A percentile compares a stretch with the other conserved stretches of the same genome.
phyloP scores from a whole-genome alignment of 2,888 invertebrate species.

The Lymantria monacha region DNA sequence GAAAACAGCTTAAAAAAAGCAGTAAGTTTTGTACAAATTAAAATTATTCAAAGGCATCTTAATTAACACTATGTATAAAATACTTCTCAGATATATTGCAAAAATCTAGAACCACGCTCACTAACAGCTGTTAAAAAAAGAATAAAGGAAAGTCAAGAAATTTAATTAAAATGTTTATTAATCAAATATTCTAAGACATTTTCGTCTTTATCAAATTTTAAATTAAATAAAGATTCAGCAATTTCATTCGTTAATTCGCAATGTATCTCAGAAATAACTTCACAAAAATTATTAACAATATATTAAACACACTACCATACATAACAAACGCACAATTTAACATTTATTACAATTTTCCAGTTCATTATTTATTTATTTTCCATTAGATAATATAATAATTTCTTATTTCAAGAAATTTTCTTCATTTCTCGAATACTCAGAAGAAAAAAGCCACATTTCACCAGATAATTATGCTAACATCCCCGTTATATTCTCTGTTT shows the following conservation, averaged over 20 bases:
- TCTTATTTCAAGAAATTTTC: too few relatives aligned
- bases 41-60: constrained; percentile 20
- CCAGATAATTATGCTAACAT: too few relatives aligned
- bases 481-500: too few relatives aligned
- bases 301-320: constrained; percentile 31
- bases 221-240: neutral
- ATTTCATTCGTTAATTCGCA: constrained; percentile 2
- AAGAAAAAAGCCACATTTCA: too few relatives aligned
- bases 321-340: constrained; percentile 29
- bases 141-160: neutral
- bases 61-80: constrained; percentile 26
- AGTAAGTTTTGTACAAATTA: constrained; percentile 28
- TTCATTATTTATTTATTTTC: constrained; percentile 7
- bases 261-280: constrained; percentile 9
- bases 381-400: too few relatives aligned
- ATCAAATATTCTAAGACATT: neutral
- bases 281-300: constrained; percentile 25
- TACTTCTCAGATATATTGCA: constrained; percentile 13
- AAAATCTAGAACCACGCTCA: constrained; percentile 1
- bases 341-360: constrained; percentile 25
- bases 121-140: neutral
- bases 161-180: neutral
- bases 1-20: constrained; percentile 13
- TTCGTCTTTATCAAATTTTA: too few relatives aligned
- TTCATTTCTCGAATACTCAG: too few relatives aligned